Evolutionary conservation across 2,113 vertebrate genomes (phyloP), one percentile per base, ranked within the genome.

Genomic region (Callocephalon fimbriatum): DNA sequence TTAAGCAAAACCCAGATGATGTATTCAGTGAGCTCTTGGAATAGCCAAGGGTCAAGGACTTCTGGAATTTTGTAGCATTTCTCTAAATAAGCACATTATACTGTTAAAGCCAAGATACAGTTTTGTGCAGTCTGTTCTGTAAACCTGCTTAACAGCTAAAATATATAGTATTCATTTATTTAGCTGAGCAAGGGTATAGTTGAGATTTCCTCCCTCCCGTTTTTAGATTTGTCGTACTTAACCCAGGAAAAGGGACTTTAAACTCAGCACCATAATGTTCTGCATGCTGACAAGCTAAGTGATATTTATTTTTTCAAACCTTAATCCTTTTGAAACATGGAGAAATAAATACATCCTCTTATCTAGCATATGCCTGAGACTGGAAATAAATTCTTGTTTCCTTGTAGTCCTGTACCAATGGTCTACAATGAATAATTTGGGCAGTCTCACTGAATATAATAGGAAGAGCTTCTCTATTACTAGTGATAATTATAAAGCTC

Each of bases 301-400:
- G 98, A 98, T 98, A 98, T 98, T 98, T 98, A 98, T 98, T 98
- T 98, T 98, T 98, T 98, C 97, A 95, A 98, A 97, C 97, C 98
- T 97, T 98, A 98, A 98, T 98, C 98, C 98, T 98, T 98, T 98
- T 98, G 98, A 98, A 98, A 98, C 98, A 98, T 98, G 98, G 97
- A 97, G 98, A 98, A 98, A 98, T 98, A 98, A 98, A 98, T 98
- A 98, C 96, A 98, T 98, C 98, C 97, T 97, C 98, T 98, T 98
- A 98, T 98, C 98, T 98, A 98, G 97, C 98, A 96, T 98, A 98
- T 98, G 98, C 98, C 98, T 91, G 95, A 97, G 98, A 97, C 27
- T 86, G 96, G 95, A 98, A 98, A 98, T 98, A 98, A 98, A 98
- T 98, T 98, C 97, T 98, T 98, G 95, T 98, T 98, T 98, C 98